A percentile compares a stretch with the other conserved stretches of the same genome.
Conservation (phyloP, 2,113 vertebrate species). For the Ploceus nigricollis region DNA sequence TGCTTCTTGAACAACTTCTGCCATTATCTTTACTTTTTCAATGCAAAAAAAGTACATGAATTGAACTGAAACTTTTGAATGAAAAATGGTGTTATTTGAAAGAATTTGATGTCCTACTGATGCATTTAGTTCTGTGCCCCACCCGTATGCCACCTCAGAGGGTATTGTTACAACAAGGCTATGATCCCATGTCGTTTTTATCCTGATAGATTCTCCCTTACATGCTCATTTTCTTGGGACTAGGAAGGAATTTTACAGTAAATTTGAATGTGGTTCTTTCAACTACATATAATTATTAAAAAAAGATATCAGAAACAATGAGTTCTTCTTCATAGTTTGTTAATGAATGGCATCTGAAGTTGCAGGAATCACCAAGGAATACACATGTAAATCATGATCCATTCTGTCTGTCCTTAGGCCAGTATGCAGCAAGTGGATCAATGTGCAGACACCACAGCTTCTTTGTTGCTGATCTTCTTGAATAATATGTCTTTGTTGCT, state of each 20-base stretch:
- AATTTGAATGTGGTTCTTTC: background rate
- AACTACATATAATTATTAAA: background rate
- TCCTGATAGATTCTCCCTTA: background rate
- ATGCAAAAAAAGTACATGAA: background rate
- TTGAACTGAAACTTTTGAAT: background rate
- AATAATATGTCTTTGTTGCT: background rate
- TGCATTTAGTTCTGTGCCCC: background rate
- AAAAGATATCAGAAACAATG: background rate
- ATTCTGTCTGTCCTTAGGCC: background rate
- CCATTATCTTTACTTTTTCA: background rate
- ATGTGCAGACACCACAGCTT: background rate
- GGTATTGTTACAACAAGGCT: background rate
- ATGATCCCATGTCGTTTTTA: background rate
- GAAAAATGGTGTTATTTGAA: background rate
- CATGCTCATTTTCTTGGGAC: background rate
- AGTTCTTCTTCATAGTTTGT: background rate
- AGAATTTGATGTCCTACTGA: background rate
- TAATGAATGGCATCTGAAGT: background rate
- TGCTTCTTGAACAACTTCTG: background rate
- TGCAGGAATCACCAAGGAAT: background rate
- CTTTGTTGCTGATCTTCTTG: background rate
- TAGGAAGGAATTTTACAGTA: background rate
- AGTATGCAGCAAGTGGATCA: background rate
- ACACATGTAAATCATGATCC: background rate
- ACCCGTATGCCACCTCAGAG: background rate